phyloP scores from a whole-genome alignment of 1,140 invertebrate genomes.

The Macrosteles quadrilineatus region DNA sequence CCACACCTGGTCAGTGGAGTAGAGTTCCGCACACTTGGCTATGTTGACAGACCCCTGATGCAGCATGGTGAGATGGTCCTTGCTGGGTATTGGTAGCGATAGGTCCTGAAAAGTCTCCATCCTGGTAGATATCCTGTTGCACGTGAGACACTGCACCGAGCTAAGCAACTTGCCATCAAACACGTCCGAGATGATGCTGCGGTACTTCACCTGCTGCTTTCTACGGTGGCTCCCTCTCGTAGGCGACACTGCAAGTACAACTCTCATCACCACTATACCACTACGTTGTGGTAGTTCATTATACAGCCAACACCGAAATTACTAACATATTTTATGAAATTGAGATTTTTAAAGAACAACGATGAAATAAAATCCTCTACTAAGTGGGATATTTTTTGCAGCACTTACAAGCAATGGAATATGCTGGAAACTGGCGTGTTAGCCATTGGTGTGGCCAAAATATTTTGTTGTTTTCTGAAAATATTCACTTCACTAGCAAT shows the following conservation, averaged over 20 bases:
- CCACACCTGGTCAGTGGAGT: slow-evolving; percentile 37
- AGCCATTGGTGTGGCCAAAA: no score
- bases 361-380: no score
- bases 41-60: slow-evolving; percentile 58
- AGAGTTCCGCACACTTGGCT: slow-evolving; percentile 29
- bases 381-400: no score
- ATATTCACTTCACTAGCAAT: no score
- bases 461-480: no score
- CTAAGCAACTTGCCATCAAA: slow-evolving; percentile 94
- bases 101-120: slow-evolving; percentile 95
- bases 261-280: no score
- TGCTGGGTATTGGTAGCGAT: slow-evolving; percentile 91
- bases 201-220: slow-evolving; percentile 53
- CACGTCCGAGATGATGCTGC: slow-evolving; percentile 85
- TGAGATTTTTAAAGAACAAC: no score
- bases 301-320: no score
- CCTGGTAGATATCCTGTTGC: slow-evolving; percentile 81
- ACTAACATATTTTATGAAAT: no score
- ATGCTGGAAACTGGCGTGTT: no score
- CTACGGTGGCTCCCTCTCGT: slow-evolving; percentile 35
- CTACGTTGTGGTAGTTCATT: no score
- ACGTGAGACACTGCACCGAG: slow-evolving; percentile 94
- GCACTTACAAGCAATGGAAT: no score
- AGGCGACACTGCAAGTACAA: slow-evolving; percentile 25
- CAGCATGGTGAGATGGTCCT: slow-evolving; percentile 85